Evolutionary conservation across 2,113 vertebrate genomes (phyloP).

Genomic region (Eupsittula cactorum): DNA sequence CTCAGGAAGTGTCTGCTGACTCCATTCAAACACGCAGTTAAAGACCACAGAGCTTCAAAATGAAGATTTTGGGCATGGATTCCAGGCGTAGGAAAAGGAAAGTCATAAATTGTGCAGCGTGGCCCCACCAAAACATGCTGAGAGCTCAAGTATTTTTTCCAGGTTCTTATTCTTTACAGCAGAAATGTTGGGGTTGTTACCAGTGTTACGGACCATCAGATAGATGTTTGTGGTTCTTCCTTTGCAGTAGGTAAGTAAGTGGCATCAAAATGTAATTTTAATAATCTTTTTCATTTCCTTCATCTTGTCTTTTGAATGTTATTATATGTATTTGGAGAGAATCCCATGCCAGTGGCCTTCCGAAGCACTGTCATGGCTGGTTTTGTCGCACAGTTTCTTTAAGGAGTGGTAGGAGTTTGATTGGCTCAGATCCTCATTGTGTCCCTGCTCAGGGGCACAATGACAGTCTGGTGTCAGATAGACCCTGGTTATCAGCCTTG

Average conservation of each 20-base stretch:
- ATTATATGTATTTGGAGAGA: not conserved
- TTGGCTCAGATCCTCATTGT: not conserved
- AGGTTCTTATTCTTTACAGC: not conserved
- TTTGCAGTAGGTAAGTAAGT: not conserved
- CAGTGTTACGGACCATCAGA: not conserved
- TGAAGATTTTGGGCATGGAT: not conserved
- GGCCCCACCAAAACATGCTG: not conserved
- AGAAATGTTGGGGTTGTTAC: not conserved
- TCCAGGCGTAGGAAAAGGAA: not conserved
- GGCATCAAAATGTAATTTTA: not conserved
- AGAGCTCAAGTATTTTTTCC: not conserved
- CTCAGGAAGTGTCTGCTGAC: not conserved
- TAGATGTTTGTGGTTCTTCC: not conserved
- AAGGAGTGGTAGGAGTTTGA: not conserved
- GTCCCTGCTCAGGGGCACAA: rapidly evolving
- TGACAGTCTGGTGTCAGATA: not conserved
- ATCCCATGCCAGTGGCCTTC: not conserved
- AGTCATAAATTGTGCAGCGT: not conserved
- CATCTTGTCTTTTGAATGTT: not conserved
- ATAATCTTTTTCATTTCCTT: not conserved
- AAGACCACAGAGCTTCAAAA: not conserved
- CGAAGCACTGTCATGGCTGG: not conserved
- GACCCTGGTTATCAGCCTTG: not conserved
- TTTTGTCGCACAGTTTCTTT: not conserved
- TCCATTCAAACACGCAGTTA: not conserved